A percentile compares a stretch with the other conserved stretches of the same genome.
Evolutionary conservation across 2,888 invertebrate genomes (phyloP).

Genomic region (Trissoscelio sp.): DNA sequence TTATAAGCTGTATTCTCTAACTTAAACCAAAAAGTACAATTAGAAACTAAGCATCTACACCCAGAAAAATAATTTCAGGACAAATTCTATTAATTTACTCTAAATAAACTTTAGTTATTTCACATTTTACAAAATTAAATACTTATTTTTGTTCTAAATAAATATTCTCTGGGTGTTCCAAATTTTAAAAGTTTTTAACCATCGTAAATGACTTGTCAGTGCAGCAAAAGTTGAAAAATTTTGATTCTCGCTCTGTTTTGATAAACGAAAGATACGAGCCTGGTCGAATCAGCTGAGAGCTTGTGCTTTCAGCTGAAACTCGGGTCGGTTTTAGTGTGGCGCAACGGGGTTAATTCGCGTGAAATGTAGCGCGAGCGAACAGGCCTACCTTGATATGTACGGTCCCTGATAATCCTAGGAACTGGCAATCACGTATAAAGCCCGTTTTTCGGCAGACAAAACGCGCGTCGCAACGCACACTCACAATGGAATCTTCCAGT

Average conservation of each 20-base stretch:
- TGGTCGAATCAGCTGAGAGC: slow-evolving; percentile 56
- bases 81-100: no score
- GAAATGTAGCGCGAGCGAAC: slow-evolving; percentile 9
- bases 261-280: slow-evolving; percentile 49
- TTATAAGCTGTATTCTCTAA: no score
- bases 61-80: no score
- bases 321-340: slow-evolving; percentile 8
- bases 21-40: no score
- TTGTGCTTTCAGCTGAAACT: slow-evolving; percentile 25
- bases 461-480: slow-evolving; percentile 79
- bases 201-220: no score
- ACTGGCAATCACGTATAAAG: slow-evolving; percentile 46
- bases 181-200: no score
- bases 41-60: no score
- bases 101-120: no score
- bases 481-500: slow-evolving; percentile 83
- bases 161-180: no score
- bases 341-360: slow-evolving; percentile 19
- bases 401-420: slow-evolving; percentile 33
- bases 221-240: not conserved
- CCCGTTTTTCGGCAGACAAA: slow-evolving; percentile 56
- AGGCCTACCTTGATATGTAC: slow-evolving; percentile 56
- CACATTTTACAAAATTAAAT: no score
- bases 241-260: slow-evolving; percentile 32
- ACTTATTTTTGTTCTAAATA: no score